phyloP scores from a whole-genome alignment of 2,888 invertebrate genomes.

The Tenodera sinensis region DNA sequence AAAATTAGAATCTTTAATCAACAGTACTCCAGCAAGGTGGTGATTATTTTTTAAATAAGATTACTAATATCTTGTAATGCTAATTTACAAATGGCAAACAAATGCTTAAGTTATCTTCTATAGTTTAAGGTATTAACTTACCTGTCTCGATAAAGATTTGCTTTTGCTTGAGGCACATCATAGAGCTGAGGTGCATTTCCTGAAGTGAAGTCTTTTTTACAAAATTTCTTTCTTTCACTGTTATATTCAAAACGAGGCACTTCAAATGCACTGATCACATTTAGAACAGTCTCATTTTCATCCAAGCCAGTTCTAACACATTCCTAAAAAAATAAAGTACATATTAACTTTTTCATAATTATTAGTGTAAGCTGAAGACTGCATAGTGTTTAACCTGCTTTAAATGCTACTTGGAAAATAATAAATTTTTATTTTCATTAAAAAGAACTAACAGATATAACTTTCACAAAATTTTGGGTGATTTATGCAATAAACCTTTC shows the following conservation, averaged over 20 bases:
- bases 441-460: too few species aligned
- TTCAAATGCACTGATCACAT: conserved; percentile 76
- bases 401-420: too few species aligned
- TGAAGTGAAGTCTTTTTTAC: conserved; percentile 40
- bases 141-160: conserved; percentile 62
- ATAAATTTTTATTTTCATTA: too few species aligned
- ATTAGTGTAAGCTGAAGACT: too few species aligned
- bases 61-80: too few species aligned
- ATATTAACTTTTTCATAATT: neutral
- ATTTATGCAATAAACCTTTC: too few species aligned
- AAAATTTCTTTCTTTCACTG: conserved; percentile 74
- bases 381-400: too few species aligned
- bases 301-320: conserved; percentile 59
- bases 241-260: conserved; percentile 76
- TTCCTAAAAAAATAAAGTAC: conserved; percentile 42
- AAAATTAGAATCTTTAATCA: too few species aligned
- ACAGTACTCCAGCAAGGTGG: too few species aligned
- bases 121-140: conserved; percentile 42
- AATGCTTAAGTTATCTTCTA: neutral
- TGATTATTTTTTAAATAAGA: too few species aligned
- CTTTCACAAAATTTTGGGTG: too few species aligned
- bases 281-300: conserved; percentile 68
- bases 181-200: conserved; percentile 43
- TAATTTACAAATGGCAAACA: too few species aligned
- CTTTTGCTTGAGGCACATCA: conserved; percentile 64